phyloP scores from a whole-genome alignment of 2,797 vertebrate species.

The Megaceryle alcyon region DNA sequence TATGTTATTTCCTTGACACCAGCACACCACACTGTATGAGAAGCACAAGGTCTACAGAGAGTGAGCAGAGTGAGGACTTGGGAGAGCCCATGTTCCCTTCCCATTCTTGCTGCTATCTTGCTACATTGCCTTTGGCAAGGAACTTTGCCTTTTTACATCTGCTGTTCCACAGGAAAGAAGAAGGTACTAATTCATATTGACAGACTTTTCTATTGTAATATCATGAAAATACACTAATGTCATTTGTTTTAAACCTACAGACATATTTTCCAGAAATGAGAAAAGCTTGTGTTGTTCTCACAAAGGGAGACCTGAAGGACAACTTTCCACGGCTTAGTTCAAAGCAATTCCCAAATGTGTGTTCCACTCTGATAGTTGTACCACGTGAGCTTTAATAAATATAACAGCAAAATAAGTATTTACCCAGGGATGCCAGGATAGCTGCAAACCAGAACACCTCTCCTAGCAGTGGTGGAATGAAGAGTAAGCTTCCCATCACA shows the following conservation, averaged over 20 bases:
- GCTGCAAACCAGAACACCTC: conserved; percentile 81
- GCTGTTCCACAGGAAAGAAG: not conserved
- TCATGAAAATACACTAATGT: not conserved
- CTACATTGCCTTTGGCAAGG: not conserved
- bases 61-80: rapidly evolving
- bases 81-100: not conserved
- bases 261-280: not conserved
- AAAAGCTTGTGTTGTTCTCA: not conserved
- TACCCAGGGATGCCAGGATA: conserved; percentile 81
- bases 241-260: not conserved
- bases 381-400: not conserved
- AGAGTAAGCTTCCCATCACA: conserved; percentile 72
- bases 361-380: not conserved
- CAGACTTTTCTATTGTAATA: not conserved
- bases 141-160: not conserved
- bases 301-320: not conserved
- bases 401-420: not conserved
- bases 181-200: not conserved
- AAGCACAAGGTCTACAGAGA: rapidly evolving
- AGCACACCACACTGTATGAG: not conserved
- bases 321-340: not conserved
- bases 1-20: not conserved
- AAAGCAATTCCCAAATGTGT: not conserved
- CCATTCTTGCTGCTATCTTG: not conserved
- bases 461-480: conserved; percentile 78